Conservation (phyloP, 92 coral and sea anemone genomes). For the Actinernus sp. region DNA sequence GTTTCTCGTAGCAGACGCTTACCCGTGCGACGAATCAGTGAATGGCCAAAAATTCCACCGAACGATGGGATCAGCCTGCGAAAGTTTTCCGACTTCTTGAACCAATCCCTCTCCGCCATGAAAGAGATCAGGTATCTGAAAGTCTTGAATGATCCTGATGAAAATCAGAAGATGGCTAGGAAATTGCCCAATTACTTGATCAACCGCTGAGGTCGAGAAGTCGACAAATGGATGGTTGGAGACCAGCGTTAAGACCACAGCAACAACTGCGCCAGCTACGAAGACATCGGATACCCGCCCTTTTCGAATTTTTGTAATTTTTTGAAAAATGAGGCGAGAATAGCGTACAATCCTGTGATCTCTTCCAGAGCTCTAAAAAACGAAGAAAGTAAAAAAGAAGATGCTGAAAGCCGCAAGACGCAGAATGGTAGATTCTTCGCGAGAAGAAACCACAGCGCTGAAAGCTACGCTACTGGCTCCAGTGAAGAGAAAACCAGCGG, state of each 20-base stretch:
- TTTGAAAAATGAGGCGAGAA: slow-evolving; percentile 3
- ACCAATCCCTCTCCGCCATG: slow-evolving; percentile 48
- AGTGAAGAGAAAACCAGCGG: too few relatives aligned
- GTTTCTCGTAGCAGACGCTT: too few relatives aligned
- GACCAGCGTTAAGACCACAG: slow-evolving; percentile 5
- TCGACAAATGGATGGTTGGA: slow-evolving; percentile 38
- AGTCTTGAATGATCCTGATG: too few relatives aligned
- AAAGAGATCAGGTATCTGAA: slow-evolving; percentile 29
- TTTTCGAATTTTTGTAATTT: slow-evolving; percentile 5
- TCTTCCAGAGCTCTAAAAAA: too few relatives aligned
- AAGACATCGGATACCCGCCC: slow-evolving; percentile 3
- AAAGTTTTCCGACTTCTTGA: slow-evolving; percentile 62
- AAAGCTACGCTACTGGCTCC: too few relatives aligned
- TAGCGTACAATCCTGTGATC: too few relatives aligned
- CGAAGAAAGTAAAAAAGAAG: too few relatives aligned
- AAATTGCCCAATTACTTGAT: slow-evolving; percentile 57
- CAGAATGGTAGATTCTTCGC: too few relatives aligned
- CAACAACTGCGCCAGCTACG: not conserved
- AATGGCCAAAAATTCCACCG: slow-evolving; percentile 81
- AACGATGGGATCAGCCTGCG: slow-evolving; percentile 61
- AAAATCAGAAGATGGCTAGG: slow-evolving; percentile 52
- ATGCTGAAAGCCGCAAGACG: too few relatives aligned
- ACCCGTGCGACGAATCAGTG: slow-evolving; percentile 44
- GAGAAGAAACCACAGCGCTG: too few relatives aligned
- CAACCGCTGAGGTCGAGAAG: slow-evolving; percentile 47